Evolutionary conservation across 2,888 invertebrate genomes (phyloP), one percentile per base, ranked within the genome.

Genomic region (Dryobotodes eremita): DNA sequence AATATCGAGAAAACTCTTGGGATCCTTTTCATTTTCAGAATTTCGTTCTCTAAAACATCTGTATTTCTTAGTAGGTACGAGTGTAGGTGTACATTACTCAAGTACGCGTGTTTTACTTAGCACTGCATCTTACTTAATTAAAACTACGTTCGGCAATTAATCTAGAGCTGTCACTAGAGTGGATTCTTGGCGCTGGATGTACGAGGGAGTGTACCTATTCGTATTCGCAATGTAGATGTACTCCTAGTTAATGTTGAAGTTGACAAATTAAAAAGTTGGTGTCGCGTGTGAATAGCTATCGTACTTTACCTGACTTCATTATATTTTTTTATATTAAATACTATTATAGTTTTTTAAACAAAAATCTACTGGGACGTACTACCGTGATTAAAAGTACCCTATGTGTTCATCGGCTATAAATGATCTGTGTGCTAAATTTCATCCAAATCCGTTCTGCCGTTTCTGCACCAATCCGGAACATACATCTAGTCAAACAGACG

Each of bases 81-180:
- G 71, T 64, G 64, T 77, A 61, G 71, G 71, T 64, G 64, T 77
- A 61, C 31, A 77, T 84, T 80, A 65, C 57, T 81, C 61, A 62
- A 78, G 85, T 17, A 62, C 61, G 57, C 70, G 65, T 70, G 31
- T 75, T 77, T 75, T 71, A 71, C 75, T 85, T 75, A 78, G 82
- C 78, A 62, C 82, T 82, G 76, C 79, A 84, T 50, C 75, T 79
- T 70, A 75, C 71, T 86, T 86, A 84, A 86, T 86, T 86, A 86
- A 86, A 86, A 84, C 86, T 81, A 86, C 75, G 80, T 76, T 68
- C 65, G 69, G 86, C 71, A 79, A 86, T 83, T 86, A 79, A 83
- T 86, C 61, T 55, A 75, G 66, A 71, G 71, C 77, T 83, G 75
- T 83, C 84, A 80, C 83, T 79, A 61, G 64, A 66, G 80, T 74